Conservation (phyloP, 2,888 invertebrate species). For the Platynereis dumerilii region DNA sequence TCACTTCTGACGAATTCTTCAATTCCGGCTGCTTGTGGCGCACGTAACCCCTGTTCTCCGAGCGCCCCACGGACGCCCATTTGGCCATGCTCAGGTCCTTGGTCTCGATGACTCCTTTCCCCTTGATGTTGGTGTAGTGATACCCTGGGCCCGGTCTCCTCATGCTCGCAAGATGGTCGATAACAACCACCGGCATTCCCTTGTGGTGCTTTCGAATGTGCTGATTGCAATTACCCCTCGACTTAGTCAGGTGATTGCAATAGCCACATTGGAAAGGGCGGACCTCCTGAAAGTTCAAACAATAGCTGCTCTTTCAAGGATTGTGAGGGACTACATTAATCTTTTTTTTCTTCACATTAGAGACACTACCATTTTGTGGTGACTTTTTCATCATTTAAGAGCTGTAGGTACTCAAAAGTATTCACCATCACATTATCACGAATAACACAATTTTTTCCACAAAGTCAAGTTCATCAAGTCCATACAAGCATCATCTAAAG, state of each 20-base stretch:
- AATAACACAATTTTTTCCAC: too few relatives aligned
- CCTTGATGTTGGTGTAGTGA: constrained; percentile 27
- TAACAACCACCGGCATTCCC: constrained; percentile 31
- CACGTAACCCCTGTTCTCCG: background rate
- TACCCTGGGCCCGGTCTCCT: constrained; percentile 23
- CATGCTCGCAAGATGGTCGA: constrained; percentile 25
- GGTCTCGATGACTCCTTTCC: constrained; percentile 25
- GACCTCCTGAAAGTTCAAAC: constrained; percentile 31
- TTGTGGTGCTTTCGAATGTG: constrained; percentile 38
- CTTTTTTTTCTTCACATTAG: too few relatives aligned
- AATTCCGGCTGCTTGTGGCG: too few relatives aligned
- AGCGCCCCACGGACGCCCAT: constrained; percentile 4
- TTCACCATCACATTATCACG: too few relatives aligned
- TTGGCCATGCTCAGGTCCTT: background rate
- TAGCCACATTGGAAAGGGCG: constrained; percentile 39
- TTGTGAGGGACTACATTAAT: too few relatives aligned
- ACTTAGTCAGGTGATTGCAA: constrained; percentile 33
- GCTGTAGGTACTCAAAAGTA: too few relatives aligned
- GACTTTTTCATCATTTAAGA: too few relatives aligned
- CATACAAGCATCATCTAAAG: too few relatives aligned
- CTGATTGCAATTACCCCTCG: constrained; percentile 39
- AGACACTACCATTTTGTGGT: too few relatives aligned
- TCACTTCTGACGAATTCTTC: too few relatives aligned
- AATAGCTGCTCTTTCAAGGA: too few relatives aligned
- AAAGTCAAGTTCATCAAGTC: too few relatives aligned